These are phyloP conservation scores for Matsumyia berberina DNA, from an alignment of 2,888 invertebrate species.

Conservation along the genomic window DNA sequence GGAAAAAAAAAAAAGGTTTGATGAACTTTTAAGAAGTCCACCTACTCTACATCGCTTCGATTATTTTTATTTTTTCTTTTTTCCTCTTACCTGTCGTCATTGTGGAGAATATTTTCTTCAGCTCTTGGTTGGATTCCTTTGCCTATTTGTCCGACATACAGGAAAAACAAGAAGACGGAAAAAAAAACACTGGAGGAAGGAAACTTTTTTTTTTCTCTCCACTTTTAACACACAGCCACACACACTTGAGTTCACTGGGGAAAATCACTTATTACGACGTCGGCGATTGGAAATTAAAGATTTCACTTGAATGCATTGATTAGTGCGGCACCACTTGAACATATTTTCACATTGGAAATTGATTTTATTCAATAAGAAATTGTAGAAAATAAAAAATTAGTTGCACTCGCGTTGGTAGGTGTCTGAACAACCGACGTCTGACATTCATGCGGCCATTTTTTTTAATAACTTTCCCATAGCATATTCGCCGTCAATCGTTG, in stretches of 20 bases:
- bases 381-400: conserved; percentile 39
- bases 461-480: conserved; percentile 67
- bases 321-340: conserved; percentile 30
- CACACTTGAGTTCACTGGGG: conserved; percentile 43
- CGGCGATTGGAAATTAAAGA: conserved; percentile 14
- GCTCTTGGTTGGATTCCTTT: conserved; percentile 50
- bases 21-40: conserved; percentile 62
- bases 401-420: conserved; percentile 58
- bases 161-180: conserved; percentile 58
- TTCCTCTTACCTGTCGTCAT: conserved; percentile 72
- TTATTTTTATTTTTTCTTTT: conserved; percentile 8
- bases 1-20: conserved; percentile 51
- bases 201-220: conserved; percentile 43
- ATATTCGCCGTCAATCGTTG: conserved; percentile 45
- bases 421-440: conserved; percentile 74
- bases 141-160: conserved; percentile 50
- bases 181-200: conserved; percentile 27
- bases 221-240: conserved; percentile 34
- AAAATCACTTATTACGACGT: conserved; percentile 60
- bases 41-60: not conserved
- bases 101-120: conserved; percentile 41
- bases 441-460: conserved; percentile 75
- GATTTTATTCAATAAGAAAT: conserved; percentile 40
- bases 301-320: conserved; percentile 51
- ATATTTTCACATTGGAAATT: conserved; percentile 49